Percentiles rank a stretch among this genome's conserved stretches.
Evolutionary conservation across 2,113 vertebrate species (phyloP).

Genomic region (Crotalus horridus): DNA sequence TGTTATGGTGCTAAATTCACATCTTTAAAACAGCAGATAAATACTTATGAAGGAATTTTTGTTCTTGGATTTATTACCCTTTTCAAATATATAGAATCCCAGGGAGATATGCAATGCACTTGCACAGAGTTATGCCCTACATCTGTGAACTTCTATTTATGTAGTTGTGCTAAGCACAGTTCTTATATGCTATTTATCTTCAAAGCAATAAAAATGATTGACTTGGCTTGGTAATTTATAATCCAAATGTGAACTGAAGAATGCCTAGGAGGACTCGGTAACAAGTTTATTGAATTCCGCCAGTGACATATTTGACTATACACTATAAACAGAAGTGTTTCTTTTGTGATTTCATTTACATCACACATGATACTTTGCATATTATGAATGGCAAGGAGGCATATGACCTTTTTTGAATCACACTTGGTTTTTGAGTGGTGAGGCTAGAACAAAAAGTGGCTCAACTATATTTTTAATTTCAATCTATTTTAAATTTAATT

Average conservation of each 20-base stretch:
- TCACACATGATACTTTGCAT: not conserved
- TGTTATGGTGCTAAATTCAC: not conserved
- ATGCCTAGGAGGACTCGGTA: not conserved
- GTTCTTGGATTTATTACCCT: not conserved
- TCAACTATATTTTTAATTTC: not conserved
- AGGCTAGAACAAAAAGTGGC: not conserved
- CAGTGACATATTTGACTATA: not conserved
- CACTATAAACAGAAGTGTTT: not conserved
- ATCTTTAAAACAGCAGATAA: not conserved
- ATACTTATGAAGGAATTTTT: not conserved
- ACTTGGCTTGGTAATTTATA: not conserved
- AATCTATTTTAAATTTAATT: not conserved
- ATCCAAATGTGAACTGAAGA: not conserved
- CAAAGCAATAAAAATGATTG: not conserved
- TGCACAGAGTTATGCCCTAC: not conserved
- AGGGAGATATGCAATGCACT: not conserved
- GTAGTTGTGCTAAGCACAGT: not conserved
- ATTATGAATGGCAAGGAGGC: not conserved
- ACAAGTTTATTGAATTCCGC: not conserved
- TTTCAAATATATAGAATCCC: not conserved
- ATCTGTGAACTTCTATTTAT: not conserved
- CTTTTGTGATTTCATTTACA: not conserved
- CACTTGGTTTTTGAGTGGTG: not conserved
- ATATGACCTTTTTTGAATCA: not conserved
- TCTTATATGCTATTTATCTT: not conserved